Base-by-base conservation (phyloP, 2,113 vertebrate species). In the Aegotheles bennettii region DNA sequence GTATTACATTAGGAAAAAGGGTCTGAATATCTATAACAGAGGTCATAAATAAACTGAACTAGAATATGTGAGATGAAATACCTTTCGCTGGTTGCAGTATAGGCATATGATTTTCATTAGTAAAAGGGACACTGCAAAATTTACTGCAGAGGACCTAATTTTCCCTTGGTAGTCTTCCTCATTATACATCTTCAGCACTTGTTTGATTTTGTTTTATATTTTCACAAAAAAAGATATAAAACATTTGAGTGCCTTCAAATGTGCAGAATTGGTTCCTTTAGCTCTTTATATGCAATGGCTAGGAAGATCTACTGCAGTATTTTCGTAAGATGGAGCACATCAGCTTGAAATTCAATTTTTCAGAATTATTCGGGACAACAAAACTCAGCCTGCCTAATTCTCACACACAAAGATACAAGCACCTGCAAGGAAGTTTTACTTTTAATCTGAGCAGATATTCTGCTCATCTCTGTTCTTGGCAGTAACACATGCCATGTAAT, bases 101-200 rank as follows among this genome's bases (percentile, higher is more conserved):
- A 71, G 19, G n/a, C 88, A 81, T 86, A 80, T 74, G 88, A 92
- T 90, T 90, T 88, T 90, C 65, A 89, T 96, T 91, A 96, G 38
- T 38, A 60, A 77, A 83, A 88, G 47, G 64, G 81, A 21, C 82
- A 74, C 24, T 82, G 51, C 43, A 94, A 92, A 94, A 93, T 91
- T 92, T 95, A 93, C 38, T 88, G 73, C 68, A 53, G 42, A 92
- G n/a, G 18, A 90, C 4, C 21, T 21, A 14, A 74, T 80, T 89
- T 90, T 88, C 68, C 68, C 82, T 93, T 77, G 76, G 29, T 70
- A 75, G 18, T 28, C 42, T 74, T 80, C 79, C 59, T 86, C 47
- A 17, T 38, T 67, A 67, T 8, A 84, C 63, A 80, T 74, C 21
- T 78, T 86, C 29, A 36, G 35, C 45, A 50, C 80, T 89, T 68